Evolutionary conservation across 2,113 vertebrate species (phyloP), one percentile per base, ranked within the genome.

Genomic region (Lepisosteus osseus): DNA sequence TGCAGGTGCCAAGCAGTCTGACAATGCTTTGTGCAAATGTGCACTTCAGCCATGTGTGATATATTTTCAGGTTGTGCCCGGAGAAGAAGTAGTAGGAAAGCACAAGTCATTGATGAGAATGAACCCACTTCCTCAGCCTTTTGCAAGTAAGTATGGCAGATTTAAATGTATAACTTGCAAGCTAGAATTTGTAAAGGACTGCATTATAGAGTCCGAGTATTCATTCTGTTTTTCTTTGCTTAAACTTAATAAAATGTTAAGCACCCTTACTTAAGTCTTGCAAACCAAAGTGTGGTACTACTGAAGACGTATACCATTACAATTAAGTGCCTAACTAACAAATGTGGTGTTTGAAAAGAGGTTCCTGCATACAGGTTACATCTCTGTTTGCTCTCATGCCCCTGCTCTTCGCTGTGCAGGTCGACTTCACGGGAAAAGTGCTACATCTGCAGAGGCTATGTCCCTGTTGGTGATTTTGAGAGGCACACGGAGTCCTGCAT

Each of bases 401-500:
- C 1, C 29, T 47, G 13, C 29, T 41, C 7, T 15, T 12, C 55
- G 40, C 44, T 59, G 13, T 13, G 7, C 17, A 47, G 1, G n/a
- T 11, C 9, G 13, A 5, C 47, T 45, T 68, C 67, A 77, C 85
- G 66, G 74, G 94, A 98, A 88, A 97, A 94, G 77, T 98, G 97
- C 85, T 97, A 90, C 78, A 57, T 97, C 70, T 98, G 96, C 84
- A 92, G 91, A 78, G 90, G 85, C 64, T 54, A 76, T 44, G 75
- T 97, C 69, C 83, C 91, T 45, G 70, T 90, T 43, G 85, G 82
- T 76, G 92, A 95, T 4, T 98, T 95, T 84, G 74, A 78, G 69
- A 78, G 76, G 45, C 96, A 98, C 7, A 95, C 95, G 1, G 90
- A 95, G 64, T 81, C 79, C 79, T 98, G 97, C 87, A 76, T 96